Percentiles rank a stretch among this genome's conserved stretches.
These are phyloP conservation scores for Catharus bicknelli DNA, from an alignment of 2,113 vertebrate species.

Conservation along the genomic window DNA sequence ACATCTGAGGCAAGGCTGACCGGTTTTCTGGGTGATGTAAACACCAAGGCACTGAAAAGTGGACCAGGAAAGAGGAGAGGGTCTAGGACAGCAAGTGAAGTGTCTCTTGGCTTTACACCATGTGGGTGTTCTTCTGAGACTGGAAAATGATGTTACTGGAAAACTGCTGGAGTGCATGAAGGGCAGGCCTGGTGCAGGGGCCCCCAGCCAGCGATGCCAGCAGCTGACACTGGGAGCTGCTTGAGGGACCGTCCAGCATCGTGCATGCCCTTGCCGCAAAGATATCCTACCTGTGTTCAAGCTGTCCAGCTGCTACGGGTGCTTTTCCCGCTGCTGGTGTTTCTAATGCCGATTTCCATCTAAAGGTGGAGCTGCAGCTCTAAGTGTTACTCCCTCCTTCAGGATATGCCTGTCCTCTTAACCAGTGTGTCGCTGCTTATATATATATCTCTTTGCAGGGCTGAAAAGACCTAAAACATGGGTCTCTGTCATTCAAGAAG, in stretches of 20 bases:
- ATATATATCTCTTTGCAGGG: not conserved
- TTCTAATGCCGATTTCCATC: not conserved
- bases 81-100: not conserved
- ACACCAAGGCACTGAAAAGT: not conserved
- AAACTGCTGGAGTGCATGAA: not conserved
- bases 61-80: not conserved
- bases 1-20: not conserved
- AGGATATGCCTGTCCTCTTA: not conserved
- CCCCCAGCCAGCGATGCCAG: not conserved
- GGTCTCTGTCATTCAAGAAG: not conserved
- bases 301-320: accelerated
- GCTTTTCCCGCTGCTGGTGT: not conserved
- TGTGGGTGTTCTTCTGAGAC: not conserved
- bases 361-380: constrained; percentile 35
- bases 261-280: accelerated
- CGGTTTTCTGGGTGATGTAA: not conserved
- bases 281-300: accelerated
- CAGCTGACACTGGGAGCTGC: not conserved
- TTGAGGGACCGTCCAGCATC: not conserved
- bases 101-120: accelerated
- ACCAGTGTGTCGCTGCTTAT: not conserved
- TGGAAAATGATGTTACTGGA: not conserved
- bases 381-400: not conserved
- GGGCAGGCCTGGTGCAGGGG: not conserved
- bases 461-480: not conserved